phyloP scores from a whole-genome alignment of 2,113 vertebrate genomes.

The Python bivittatus region DNA sequence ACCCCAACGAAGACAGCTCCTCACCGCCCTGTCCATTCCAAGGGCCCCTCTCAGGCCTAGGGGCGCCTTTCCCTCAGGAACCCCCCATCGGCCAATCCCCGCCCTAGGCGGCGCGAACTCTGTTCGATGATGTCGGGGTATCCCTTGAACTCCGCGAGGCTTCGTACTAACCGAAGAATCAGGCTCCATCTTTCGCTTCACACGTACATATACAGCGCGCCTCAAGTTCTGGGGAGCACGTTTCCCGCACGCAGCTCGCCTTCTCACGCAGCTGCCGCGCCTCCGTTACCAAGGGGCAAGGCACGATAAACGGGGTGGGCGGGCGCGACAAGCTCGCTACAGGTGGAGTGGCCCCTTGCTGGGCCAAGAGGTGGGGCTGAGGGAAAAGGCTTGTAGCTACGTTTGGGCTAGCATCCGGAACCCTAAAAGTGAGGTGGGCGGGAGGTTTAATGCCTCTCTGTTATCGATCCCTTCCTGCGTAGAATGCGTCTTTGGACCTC shows the following conservation, averaged over 20 bases:
- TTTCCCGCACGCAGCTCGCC: slow-evolving; percentile 37
- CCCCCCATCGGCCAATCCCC: fast-evolving
- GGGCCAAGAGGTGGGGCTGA: not conserved
- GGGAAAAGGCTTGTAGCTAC: not conserved
- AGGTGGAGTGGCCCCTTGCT: not conserved
- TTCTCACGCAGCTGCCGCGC: not conserved
- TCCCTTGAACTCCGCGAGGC: not conserved
- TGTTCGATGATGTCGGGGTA: not conserved
- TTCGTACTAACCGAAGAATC: slow-evolving; percentile 50
- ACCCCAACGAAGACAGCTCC: not conserved
- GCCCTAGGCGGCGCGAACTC: not conserved
- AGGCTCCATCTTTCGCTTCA: slow-evolving; percentile 44
- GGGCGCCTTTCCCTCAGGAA: not conserved
- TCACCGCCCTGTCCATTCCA: not conserved
- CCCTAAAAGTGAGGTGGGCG: not conserved
- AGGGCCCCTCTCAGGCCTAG: not conserved
- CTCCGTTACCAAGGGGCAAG: no score
- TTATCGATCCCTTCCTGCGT: no score
- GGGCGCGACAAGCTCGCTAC: not conserved
- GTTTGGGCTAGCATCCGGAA: not conserved
- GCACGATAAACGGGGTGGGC: not conserved
- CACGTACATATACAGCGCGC: not conserved
- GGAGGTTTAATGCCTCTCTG: not conserved
- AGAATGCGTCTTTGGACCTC: not conserved
- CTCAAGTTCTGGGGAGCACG: slow-evolving; percentile 21